Base-by-base conservation (phyloP, 2,797 vertebrate species). In the Falco naumanni region DNA sequence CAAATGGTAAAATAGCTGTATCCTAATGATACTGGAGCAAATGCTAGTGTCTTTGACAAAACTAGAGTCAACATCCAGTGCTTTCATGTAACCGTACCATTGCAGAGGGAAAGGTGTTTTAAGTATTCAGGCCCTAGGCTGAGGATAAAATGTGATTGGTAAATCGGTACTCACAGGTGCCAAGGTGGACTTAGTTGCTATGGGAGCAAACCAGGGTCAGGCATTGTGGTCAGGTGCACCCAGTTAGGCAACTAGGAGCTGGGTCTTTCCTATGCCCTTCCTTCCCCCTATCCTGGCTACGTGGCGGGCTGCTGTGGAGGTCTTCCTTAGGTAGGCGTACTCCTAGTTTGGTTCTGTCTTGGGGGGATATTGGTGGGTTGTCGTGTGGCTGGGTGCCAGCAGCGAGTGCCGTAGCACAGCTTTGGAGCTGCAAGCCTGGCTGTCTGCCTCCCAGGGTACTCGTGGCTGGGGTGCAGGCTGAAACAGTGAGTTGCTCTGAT, bases 321-420 rank as follows among this genome's bases (percentile, higher is more conserved):
- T 76, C 19, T 77, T 26, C 34, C 16, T n/a, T 14, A 12, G 20
- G 57, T 61, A 33, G 0, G 0, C 0, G 3, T 26, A 1, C 0
- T 0, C 16, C 2, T 2, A 0, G 22, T 66, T 85, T 77, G 39
- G 29, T 75, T 78, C 10, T 66, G 28, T 26, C 13, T 64, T 7
- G 3, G 21, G 9, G 48, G 53, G 24, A 3, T 10, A 3, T 3
- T 21, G 33, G 24, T 16, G 41, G 45, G 0, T 39, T 18, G 29
- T 22, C 1, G 1, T 16, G 26, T 76, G 59, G 22, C 29, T 63
- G 75, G n/a, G 21, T 60, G 45, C 20, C 3, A 14, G 51, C 54
- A 31, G 48, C 0, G 0, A 47, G 25, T 18, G 68, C 41, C 34
- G 57, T 19, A 50, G 41, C 12, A 31, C 0, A 0, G 15, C 45